Evolutionary conservation across 2,113 vertebrate genomes (phyloP).

Genomic region (Nettapus auritus): DNA sequence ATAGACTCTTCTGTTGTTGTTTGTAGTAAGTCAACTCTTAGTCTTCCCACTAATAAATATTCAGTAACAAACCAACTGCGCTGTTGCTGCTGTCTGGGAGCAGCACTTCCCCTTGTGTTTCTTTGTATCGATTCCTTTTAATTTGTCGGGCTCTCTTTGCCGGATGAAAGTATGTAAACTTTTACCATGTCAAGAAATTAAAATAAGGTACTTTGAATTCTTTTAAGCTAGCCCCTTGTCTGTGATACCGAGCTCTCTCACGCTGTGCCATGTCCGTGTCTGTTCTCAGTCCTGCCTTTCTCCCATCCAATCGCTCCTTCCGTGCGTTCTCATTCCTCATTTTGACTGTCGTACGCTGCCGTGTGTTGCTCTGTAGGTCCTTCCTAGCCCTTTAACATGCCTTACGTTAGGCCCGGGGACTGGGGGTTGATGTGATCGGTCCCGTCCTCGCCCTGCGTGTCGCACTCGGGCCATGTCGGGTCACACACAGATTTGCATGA

Average conservation of each 20-base stretch:
- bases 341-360: background rate
- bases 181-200: constrained; percentile 81
- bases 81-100: constrained; percentile 60
- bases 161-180: constrained; percentile 75
- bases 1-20: constrained; percentile 65
- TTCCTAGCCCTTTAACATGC: background rate
- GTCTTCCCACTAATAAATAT: constrained; percentile 75
- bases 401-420: accelerated
- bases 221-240: constrained; percentile 63
- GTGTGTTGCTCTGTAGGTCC: background rate
- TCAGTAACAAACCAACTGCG: constrained; percentile 79
- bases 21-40: constrained; percentile 73
- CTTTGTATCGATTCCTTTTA: constrained; percentile 67
- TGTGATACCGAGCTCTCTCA: constrained; percentile 25
- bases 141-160: constrained; percentile 60
- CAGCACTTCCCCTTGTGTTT: constrained; percentile 61
- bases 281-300: background rate
- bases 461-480: accelerated
- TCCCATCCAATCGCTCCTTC: background rate
- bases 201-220: constrained; percentile 81
- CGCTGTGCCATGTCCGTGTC: background rate
- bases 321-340: background rate
- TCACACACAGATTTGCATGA: accelerated
- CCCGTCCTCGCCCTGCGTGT: accelerated
- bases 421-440: background rate